Conservation (phyloP, 2,797 vertebrate genomes). For the Holocentrus rufus region DNA sequence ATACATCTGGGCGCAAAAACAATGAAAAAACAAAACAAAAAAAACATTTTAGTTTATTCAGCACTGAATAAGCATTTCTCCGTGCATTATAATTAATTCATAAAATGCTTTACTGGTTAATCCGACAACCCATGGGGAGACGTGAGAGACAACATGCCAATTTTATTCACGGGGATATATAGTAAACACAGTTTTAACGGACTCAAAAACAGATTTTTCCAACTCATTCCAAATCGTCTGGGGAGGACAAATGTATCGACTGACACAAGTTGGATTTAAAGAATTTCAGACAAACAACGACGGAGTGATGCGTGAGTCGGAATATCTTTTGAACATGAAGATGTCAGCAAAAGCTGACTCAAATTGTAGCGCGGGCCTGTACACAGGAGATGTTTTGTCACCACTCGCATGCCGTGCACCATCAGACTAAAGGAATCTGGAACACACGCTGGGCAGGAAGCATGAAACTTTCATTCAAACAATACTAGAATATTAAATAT, state of each 20-base stretch:
- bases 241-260: slow-evolving; percentile 13
- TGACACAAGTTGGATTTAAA: slow-evolving; percentile 13
- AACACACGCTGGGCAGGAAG: neutral
- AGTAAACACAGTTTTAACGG: slow-evolving; percentile 44
- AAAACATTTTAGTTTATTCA: slow-evolving; percentile 54
- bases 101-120: slow-evolving; percentile 61
- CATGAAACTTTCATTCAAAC: slow-evolving; percentile 2
- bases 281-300: slow-evolving; percentile 9
- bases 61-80: slow-evolving; percentile 60
- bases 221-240: slow-evolving; percentile 31
- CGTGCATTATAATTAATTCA: slow-evolving; percentile 60
- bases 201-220: slow-evolving; percentile 32
- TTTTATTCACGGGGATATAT: slow-evolving; percentile 42
- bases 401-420: neutral
- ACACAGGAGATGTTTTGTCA: slow-evolving; percentile 3
- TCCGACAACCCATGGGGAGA: slow-evolving; percentile 41
- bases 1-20: slow-evolving; percentile 26
- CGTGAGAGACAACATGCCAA: slow-evolving; percentile 52
- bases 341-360: neutral
- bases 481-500: neutral
- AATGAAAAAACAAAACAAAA: slow-evolving; percentile 20
- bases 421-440: neutral
- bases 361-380: neutral
- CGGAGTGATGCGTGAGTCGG: neutral
- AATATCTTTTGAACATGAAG: slow-evolving; percentile 22